Evolutionary conservation across 2,113 vertebrate genomes (phyloP).

Genomic region (Zootoca vivipara): DNA sequence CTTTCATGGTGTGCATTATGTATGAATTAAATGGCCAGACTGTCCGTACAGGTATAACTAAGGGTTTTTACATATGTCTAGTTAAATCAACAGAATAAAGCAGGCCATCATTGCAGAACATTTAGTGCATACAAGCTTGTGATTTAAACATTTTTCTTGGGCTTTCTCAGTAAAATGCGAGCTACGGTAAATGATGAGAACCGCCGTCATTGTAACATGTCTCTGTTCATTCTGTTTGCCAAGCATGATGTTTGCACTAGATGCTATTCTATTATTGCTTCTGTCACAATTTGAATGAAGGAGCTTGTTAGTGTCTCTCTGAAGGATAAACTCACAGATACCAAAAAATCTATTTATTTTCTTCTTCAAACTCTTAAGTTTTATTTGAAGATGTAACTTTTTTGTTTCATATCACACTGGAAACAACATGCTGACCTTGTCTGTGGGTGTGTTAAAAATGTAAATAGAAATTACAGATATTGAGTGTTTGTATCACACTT

Average conservation of each 20-base stretch:
- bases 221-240: background rate
- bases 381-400: background rate
- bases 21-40: background rate
- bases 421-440: background rate
- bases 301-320: background rate
- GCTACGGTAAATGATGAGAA: background rate
- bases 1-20: background rate
- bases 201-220: fast-evolving
- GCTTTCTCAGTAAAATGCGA: constrained; percentile 12
- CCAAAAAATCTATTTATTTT: background rate
- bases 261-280: constrained; percentile 3
- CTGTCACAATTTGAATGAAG: background rate
- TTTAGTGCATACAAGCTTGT: background rate
- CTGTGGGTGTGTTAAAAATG: background rate
- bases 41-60: background rate
- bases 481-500: background rate
- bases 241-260: background rate
- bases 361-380: no score
- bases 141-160: background rate
- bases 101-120: background rate
- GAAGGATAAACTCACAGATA: background rate
- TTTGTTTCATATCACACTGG: background rate
- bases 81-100: background rate
- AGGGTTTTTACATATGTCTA: background rate
- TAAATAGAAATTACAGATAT: background rate